Evolutionary conservation across 2,888 invertebrate species (phyloP), one percentile per base, ranked within the genome.

Genomic region (Spilosoma lubricipeda): DNA sequence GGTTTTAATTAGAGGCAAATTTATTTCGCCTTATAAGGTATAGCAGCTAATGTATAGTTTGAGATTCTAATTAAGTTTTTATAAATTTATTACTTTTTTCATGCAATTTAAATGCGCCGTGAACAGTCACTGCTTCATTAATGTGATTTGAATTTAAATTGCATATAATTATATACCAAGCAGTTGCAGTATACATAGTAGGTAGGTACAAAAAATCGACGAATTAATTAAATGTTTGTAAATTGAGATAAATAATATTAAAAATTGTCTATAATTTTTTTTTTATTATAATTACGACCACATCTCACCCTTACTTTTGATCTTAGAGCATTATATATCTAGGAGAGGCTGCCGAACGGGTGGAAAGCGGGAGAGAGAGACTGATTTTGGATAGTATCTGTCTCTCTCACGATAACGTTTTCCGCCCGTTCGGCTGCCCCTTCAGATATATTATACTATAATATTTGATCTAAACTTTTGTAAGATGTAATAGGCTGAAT

Each of bases 171-270:
- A 77, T 78, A 82, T 74, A 80, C 82, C 79, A 66, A 71, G 71
- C 66, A 73, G 71, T 84, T 80, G 76, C 77, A 80, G 75, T 63
- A 80, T 78, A 33, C 77, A 77, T 80, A 83, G 79, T 78, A 77
- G 13, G 74, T 73, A 78, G 76, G 48, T 33, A 33, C 33, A 59
- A 45, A 63, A 18, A 64, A 67, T 52, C 52, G 15, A 45, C 11
- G 45, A 11, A 48, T 63, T 48, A 74, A 67, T 39, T 59, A 66
- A 70, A 67, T 70, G 33, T 23, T 65, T 67, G 67, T 66, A 33
- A 52, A 63, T n/a, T 77, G 68, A 45, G 3, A 11, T 42, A 42
- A 11, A 5, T 42, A 42, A 42, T 42, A 42, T 5, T 11, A 2
- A 42, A 7, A 65, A 80, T 74, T 30, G 18, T 48, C 20, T 30